phyloP scores from a whole-genome alignment of 2,797 vertebrate genomes.

The Karalla daura region DNA sequence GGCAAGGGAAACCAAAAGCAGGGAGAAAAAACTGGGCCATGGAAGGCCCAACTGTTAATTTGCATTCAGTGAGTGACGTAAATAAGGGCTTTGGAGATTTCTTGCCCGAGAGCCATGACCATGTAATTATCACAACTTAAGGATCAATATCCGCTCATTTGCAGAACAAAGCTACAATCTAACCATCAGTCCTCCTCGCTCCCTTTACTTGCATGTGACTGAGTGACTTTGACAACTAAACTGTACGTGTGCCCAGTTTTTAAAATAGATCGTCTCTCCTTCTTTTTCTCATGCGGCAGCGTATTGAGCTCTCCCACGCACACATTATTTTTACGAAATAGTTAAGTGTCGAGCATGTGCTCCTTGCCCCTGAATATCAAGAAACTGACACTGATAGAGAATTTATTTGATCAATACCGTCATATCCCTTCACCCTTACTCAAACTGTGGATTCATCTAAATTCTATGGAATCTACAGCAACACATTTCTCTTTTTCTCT shows the following conservation, averaged over 20 bases:
- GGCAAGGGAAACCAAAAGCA: constrained; percentile 38
- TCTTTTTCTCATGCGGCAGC: constrained; percentile 40
- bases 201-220: constrained; percentile 43
- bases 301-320: constrained; percentile 49
- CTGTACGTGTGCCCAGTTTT: constrained; percentile 52
- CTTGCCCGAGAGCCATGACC: constrained; percentile 50
- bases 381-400: constrained; percentile 65
- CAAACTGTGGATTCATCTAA: constrained; percentile 83
- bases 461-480: constrained; percentile 81
- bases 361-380: constrained; percentile 65
- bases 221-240: constrained; percentile 66
- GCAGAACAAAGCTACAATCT: constrained; percentile 66
- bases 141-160: constrained; percentile 69
- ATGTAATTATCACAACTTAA: constrained; percentile 70
- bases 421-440: constrained; percentile 72
- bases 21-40: constrained; percentile 41
- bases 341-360: constrained; percentile 60
- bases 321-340: constrained; percentile 64
- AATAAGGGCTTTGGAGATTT: constrained; percentile 65
- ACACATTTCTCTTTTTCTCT: constrained; percentile 75
- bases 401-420: constrained; percentile 72
- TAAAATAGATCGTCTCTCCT: constrained; percentile 55
- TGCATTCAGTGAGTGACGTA: constrained; percentile 63
- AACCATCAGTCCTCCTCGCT: constrained; percentile 48
- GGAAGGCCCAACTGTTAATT: constrained; percentile 56